Base-by-base conservation (phyloP, 2,113 vertebrate species). In the Corythoichthys haematopterus region DNA sequence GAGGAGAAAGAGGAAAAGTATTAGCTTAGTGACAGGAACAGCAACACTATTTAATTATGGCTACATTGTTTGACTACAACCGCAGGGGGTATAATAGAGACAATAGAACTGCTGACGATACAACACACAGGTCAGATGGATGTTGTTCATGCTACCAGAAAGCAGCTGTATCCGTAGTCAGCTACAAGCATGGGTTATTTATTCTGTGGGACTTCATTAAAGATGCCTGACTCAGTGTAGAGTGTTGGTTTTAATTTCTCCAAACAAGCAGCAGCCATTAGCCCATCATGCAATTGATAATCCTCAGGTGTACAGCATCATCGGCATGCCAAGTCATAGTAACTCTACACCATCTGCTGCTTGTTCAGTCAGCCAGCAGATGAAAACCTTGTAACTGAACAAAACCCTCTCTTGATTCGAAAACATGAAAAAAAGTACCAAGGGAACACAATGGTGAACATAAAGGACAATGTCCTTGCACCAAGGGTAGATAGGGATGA, bases 291-390 rank as follows among this genome's bases (percentile, higher is more conserved):
- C 72, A 77, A 75, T 75, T 75, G 68, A 81, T 69, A 82, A 84
- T 86, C 82, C 85, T 88, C 86, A 80, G 77, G 80, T 85, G 84
- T 55, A 68, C 46, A 0, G 1, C 66, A 28, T 40, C 48, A 56
- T 71, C 71, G 20, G 35, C 65, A 62, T 61, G 71, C 74, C 66
- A 72, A 40, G 71, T 81, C 38, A 2, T 5, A 5, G 69, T 65
- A 75, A 88, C 85, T 77, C 66, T 70, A 73, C 67, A 79, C 77
- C 83, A 88, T 88, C 88, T 90, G 88, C 77, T 72, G 68, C 71
- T 75, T 72, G 70, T 58, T 71, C 33, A 10, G 71, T 65, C 69
- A 75, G 71, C 77, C 69, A 85, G 75, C 75, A 69, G 71, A 69
- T 47, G 82, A 83, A 80, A 75, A 61, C 33, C 35, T 65, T 70